phyloP scores from a whole-genome alignment of 2,113 vertebrate species.

The Vulpes vulpes region DNA sequence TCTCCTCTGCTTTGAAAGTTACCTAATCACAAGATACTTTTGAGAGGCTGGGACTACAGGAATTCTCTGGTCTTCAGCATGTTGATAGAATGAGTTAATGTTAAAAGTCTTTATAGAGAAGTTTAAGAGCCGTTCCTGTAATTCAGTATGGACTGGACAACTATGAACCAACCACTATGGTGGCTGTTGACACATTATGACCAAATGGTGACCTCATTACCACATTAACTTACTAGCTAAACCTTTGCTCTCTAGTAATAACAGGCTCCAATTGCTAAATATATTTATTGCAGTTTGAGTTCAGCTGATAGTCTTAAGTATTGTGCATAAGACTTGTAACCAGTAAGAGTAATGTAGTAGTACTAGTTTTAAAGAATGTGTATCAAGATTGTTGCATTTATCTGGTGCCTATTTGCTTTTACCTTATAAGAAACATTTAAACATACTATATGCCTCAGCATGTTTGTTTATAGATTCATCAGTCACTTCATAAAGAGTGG shows the following conservation, averaged over 20 bases:
- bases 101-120: neutral
- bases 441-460: neutral
- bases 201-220: neutral
- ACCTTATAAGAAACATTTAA: neutral
- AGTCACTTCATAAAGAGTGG: slow-evolving; percentile 54
- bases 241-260: neutral
- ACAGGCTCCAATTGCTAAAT: neutral
- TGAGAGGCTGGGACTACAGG: neutral
- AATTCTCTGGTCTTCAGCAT: slow-evolving; percentile 22
- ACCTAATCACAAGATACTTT: neutral
- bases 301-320: neutral
- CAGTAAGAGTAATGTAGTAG: neutral
- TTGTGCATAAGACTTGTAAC: slow-evolving; percentile 21
- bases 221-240: neutral
- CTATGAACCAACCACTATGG: neutral
- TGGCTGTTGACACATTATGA: neutral
- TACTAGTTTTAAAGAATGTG: neutral
- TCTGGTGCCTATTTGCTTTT: neutral
- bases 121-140: slow-evolving; percentile 42
- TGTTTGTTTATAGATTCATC: neutral
- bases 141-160: neutral
- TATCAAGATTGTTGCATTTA: slow-evolving; percentile 32
- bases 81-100: slow-evolving; percentile 15
- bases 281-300: neutral
- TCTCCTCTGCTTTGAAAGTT: slow-evolving; percentile 29